Evolutionary conservation across 1,140 invertebrate genomes (phyloP).

Genomic region (Fopius arisanus): DNA sequence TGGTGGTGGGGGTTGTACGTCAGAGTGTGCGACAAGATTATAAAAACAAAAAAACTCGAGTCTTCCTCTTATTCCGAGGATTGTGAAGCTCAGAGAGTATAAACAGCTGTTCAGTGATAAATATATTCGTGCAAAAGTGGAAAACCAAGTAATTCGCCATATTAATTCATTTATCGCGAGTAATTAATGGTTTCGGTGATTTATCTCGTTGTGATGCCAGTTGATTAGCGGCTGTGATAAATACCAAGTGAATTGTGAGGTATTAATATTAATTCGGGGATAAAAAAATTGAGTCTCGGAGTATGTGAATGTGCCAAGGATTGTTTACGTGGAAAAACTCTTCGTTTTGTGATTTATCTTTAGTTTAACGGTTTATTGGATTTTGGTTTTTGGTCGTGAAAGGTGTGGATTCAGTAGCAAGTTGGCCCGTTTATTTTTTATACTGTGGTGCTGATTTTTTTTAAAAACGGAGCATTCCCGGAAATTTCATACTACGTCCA

Average conservation of each 20-base stretch:
- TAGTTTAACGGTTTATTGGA: background rate
- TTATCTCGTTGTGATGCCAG: background rate
- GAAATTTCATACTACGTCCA: conserved; percentile 54
- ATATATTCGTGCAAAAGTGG: background rate
- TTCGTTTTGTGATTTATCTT: background rate
- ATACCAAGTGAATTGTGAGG: conserved; percentile 1
- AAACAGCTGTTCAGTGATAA: background rate
- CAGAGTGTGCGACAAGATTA: background rate
- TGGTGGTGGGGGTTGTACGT: background rate
- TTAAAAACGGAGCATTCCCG: conserved; percentile 58
- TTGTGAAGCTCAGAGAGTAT: background rate
- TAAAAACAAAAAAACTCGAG: background rate
- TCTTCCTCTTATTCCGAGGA: background rate
- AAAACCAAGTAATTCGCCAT: background rate
- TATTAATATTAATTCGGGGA: background rate
- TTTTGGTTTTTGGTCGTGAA: background rate
- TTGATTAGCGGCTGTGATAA: conserved; percentile 6
- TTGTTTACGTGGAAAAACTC: background rate
- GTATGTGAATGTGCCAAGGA: background rate
- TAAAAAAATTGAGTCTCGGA: background rate
- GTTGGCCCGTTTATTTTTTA: background rate
- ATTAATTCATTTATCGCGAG: background rate
- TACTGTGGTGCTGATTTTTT: conserved; percentile 18
- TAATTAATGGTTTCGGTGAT: background rate
- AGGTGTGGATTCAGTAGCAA: background rate